A percentile compares a stretch with the other conserved stretches of the same genome.
phyloP scores from a whole-genome alignment of 2,888 invertebrate genomes.

The Plagiodera versicolora region DNA sequence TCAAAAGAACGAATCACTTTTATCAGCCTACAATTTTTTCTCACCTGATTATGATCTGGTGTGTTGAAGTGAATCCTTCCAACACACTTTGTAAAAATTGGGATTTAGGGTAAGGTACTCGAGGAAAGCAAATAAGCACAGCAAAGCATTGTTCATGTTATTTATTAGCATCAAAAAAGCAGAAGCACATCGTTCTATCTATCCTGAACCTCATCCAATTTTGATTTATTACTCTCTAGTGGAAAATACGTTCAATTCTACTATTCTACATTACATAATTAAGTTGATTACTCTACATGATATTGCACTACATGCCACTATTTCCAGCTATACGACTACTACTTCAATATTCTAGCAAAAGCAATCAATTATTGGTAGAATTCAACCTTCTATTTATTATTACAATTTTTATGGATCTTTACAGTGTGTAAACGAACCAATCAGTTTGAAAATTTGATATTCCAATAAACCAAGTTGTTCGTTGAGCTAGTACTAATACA shows the following conservation, averaged over 20 bases:
- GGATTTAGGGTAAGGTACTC: neutral
- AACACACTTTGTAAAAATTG: neutral
- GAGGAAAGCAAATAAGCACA: conserved; percentile 23
- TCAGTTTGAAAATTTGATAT: too few relatives aligned
- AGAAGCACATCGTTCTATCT: conserved; percentile 2
- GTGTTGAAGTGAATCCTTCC: too few relatives aligned
- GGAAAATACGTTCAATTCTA: conserved; percentile 13
- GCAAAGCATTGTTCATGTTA: conserved; percentile 19
- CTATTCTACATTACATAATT: neutral
- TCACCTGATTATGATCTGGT: too few relatives aligned
- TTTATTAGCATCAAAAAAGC: conserved; percentile 26
- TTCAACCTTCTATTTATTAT: too few relatives aligned
- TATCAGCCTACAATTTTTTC: too few relatives aligned
- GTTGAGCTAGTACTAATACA: too few relatives aligned
- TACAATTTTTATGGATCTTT: too few relatives aligned
- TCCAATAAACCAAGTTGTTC: too few relatives aligned
- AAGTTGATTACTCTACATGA: conserved; percentile 13
- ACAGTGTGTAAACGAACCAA: too few relatives aligned
- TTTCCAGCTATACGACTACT: neutral
- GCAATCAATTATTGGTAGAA: too few relatives aligned
- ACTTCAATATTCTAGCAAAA: neutral
- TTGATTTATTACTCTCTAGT: conserved; percentile 4
- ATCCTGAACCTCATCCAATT: neutral
- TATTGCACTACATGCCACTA: conserved; percentile 14
- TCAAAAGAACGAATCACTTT: too few relatives aligned